Evolutionary conservation across 1,140 invertebrate genomes (phyloP).

Genomic region (Radopholus similis): DNA sequence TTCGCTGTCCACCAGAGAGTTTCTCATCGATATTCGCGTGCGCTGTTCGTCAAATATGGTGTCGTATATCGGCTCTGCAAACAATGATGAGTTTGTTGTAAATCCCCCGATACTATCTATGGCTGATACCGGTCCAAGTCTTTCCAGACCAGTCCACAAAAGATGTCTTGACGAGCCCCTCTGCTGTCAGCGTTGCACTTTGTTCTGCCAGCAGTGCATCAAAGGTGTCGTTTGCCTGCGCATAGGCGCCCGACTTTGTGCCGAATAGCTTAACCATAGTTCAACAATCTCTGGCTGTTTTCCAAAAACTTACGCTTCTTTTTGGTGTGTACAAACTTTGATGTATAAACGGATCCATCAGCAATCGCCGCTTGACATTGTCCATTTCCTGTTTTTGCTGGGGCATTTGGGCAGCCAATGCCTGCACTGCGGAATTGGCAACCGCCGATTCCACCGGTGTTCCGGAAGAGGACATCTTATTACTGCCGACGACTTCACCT

Average conservation of each 20-base stretch:
- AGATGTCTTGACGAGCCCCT: slow-evolving; percentile 48
- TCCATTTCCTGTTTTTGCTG: slow-evolving; percentile 8
- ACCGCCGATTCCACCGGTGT: background rate
- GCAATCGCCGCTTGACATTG: slow-evolving; percentile 15
- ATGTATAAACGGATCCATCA: slow-evolving; percentile 17
- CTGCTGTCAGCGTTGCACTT: slow-evolving; percentile 3
- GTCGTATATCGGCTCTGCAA: slow-evolving; percentile 53
- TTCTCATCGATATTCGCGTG: slow-evolving; percentile 32
- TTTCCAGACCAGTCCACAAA: slow-evolving; percentile 60
- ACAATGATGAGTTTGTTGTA: background rate
- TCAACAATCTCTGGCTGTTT: background rate
- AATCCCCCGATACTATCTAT: background rate
- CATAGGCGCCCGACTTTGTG: slow-evolving; percentile 39
- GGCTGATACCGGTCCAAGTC: slow-evolving; percentile 32
- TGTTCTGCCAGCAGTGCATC: slow-evolving; percentile 17
- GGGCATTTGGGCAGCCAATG: background rate
- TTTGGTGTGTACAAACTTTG: slow-evolving; percentile 42
- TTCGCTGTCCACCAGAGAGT: slow-evolving; percentile 40
- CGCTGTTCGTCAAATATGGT: slow-evolving; percentile 46
- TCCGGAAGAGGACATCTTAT: background rate
- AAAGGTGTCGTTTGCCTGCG: slow-evolving; percentile 16
- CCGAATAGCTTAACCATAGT: slow-evolving; percentile 37
- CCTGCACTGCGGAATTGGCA: background rate
- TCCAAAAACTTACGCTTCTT: slow-evolving; percentile 39
- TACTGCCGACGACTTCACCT: background rate